A percentile compares a stretch with the other conserved stretches of the same genome.
These are phyloP conservation scores for Volucella zonaria DNA, from an alignment of 2,888 invertebrate species.

Conservation along the genomic window DNA sequence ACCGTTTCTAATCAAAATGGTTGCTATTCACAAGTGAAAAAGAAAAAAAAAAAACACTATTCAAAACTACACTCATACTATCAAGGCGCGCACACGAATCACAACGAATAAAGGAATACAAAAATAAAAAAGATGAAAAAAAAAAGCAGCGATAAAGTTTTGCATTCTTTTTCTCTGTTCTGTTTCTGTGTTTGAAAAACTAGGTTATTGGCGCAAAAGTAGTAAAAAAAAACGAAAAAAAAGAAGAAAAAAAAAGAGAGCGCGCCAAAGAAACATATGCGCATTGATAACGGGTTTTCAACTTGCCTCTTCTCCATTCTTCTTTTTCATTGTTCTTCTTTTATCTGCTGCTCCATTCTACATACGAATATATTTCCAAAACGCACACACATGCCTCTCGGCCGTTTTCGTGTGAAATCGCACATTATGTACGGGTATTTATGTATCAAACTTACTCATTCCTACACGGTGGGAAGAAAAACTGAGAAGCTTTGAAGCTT, in stretches of 20 bases:
- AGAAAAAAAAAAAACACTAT: constrained; percentile 4
- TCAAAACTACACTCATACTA: neutral
- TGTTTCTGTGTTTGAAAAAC: constrained; percentile 60
- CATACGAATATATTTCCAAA: neutral
- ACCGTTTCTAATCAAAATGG: constrained; percentile 36
- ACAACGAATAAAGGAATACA: constrained; percentile 58
- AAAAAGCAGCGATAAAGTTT: constrained; percentile 26
- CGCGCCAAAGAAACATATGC: constrained; percentile 68
- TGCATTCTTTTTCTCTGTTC: constrained; percentile 42
- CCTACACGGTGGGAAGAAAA: no score
- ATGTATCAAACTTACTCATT: no score
- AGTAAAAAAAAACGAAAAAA: constrained; percentile 70
- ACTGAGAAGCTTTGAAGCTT: constrained; percentile 34
- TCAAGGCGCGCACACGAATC: neutral
- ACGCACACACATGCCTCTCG: constrained; percentile 9
- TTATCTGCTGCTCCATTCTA: constrained; percentile 25
- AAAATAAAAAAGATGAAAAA: constrained; percentile 39
- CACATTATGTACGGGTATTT: no score
- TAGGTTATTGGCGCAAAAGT: constrained; percentile 75
- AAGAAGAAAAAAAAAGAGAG: constrained; percentile 67
- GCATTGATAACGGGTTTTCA: constrained; percentile 72
- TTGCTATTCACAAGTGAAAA: constrained; percentile 19
- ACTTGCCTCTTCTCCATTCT: constrained; percentile 61
- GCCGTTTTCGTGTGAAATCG: neutral
- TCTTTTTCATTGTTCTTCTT: constrained; percentile 18